Conservation (phyloP, 2,888 invertebrate species). For the Polymixis lichenea region DNA sequence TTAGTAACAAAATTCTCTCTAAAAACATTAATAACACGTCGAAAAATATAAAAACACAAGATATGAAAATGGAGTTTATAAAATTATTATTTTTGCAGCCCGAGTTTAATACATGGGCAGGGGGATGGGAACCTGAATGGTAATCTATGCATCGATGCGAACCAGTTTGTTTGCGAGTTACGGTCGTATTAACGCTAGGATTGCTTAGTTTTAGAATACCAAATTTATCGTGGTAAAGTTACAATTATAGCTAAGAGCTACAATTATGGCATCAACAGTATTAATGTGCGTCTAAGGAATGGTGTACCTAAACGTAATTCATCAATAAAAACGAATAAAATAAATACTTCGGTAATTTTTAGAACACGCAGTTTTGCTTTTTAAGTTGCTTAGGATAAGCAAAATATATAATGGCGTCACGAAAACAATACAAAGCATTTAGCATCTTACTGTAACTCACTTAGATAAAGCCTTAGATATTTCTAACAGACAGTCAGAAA, state of each 20-base stretch:
- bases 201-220: too few relatives aligned
- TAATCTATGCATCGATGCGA: slow-evolving; percentile 41
- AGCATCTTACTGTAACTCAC: neutral
- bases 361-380: neutral
- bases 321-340: too few relatives aligned
- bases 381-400: neutral
- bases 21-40: slow-evolving; percentile 41
- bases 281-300: neutral
- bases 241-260: too few relatives aligned
- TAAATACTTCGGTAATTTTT: too few relatives aligned
- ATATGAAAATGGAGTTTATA: neutral
- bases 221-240: too few relatives aligned
- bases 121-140: neutral
- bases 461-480: neutral
- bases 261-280: neutral
- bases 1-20: neutral
- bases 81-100: slow-evolving; percentile 11
- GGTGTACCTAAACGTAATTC: too few relatives aligned
- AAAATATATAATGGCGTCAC: neutral
- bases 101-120: slow-evolving; percentile 1
- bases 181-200: neutral
- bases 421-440: neutral
- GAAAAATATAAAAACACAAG: neutral
- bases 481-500: neutral
- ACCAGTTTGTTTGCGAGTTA: slow-evolving; percentile 8